A percentile compares a stretch with the other conserved stretches of the same genome.
phyloP scores from a whole-genome alignment of 1,140 invertebrate genomes.

The Bicyclus anynana region DNA sequence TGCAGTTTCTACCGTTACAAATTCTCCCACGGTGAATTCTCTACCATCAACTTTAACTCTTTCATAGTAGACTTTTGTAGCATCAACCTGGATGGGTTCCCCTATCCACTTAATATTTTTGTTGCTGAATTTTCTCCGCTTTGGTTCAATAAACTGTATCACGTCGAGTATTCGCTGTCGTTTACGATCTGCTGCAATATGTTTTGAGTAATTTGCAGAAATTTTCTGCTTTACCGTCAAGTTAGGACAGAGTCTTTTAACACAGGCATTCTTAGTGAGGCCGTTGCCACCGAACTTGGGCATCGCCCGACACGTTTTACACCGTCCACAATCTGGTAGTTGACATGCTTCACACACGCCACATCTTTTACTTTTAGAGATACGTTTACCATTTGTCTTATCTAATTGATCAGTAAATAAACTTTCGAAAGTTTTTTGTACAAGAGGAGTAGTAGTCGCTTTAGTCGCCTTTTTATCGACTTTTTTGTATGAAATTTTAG shows the following conservation, averaged over 20 bases:
- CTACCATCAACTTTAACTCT: constrained; percentile 75
- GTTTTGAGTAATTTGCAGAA: constrained; percentile 82
- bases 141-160: constrained; percentile 61
- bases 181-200: constrained; percentile 78
- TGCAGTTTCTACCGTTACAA: constrained; percentile 84
- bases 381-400: constrained; percentile 75
- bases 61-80: constrained; percentile 78
- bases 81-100: constrained; percentile 77
- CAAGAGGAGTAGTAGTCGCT: constrained; percentile 91
- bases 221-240: constrained; percentile 85
- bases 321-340: constrained; percentile 85
- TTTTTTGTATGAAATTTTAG: constrained; percentile 76
- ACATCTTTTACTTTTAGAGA: constrained; percentile 79
- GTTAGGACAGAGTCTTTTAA: constrained; percentile 85
- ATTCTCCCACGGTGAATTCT: constrained; percentile 78
- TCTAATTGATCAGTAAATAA: constrained; percentile 89
- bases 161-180: constrained; percentile 52
- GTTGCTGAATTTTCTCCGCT: constrained; percentile 52
- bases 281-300: constrained; percentile 86
- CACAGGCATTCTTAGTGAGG: constrained; percentile 85
- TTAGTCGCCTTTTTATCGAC: constrained; percentile 79
- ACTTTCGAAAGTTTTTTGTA: constrained; percentile 87
- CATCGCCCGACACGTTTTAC: constrained; percentile 83
- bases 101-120: constrained; percentile 80
- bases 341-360: constrained; percentile 87